Evolutionary conservation across 1,140 invertebrate species (phyloP).

Genomic region (Agraylea sexmaculata): DNA sequence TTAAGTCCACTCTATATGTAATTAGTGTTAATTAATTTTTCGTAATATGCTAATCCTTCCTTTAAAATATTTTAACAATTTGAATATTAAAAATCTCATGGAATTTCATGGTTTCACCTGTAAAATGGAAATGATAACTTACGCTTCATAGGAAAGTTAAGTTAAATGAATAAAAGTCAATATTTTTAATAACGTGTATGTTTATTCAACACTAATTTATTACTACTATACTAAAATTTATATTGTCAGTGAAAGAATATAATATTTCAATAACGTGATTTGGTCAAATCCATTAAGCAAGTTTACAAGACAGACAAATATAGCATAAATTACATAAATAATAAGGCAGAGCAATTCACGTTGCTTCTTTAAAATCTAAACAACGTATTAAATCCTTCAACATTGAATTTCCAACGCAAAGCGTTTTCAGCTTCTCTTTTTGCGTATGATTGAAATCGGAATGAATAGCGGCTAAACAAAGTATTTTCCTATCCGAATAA

Average conservation of each 20-base stretch:
- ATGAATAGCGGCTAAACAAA: slow-evolving; percentile 31
- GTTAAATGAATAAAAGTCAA: background rate
- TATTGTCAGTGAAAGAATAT: background rate
- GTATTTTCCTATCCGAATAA: slow-evolving; percentile 30
- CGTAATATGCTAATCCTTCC: too few species aligned
- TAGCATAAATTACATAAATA: slow-evolving; percentile 3
- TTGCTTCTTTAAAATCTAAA: slow-evolving; percentile 18
- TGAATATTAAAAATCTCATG: too few species aligned
- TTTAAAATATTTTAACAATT: too few species aligned
- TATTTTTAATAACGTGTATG: slow-evolving; percentile 1
- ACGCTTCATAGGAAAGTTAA: background rate
- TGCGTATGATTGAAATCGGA: slow-evolving; percentile 31
- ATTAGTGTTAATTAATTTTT: too few species aligned
- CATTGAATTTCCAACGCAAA: slow-evolving; percentile 28
- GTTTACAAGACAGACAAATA: too few species aligned
- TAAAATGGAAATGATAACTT: background rate
- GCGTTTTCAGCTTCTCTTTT: slow-evolving; percentile 29
- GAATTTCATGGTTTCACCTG: too few species aligned
- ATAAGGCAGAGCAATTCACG: background rate
- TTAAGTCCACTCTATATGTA: too few species aligned
- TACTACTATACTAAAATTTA: background rate
- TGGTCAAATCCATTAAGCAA: too few species aligned
- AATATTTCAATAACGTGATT: slow-evolving; percentile 3
- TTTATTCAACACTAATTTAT: background rate
- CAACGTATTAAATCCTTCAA: slow-evolving; percentile 29